Evolutionary conservation across 2,113 vertebrate genomes (phyloP).

Genomic region (Ursus arctos): DNA sequence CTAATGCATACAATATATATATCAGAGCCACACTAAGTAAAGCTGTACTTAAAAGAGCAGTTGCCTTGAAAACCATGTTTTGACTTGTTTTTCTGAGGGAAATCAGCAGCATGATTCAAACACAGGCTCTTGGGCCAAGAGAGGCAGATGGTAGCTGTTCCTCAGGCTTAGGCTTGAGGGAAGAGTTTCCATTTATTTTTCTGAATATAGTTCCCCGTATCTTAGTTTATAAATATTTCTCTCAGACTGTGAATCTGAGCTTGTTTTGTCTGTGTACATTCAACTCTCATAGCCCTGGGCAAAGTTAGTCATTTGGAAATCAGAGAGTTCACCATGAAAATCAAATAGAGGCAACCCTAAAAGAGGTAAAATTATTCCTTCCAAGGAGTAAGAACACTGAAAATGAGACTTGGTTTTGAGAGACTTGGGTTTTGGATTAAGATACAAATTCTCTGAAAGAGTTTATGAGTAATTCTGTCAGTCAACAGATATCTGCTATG

Average conservation of each 20-base stretch:
- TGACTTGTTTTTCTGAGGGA: conserved; percentile 60
- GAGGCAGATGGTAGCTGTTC: conserved; percentile 77
- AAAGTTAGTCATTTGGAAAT: not conserved
- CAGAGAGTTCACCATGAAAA: not conserved
- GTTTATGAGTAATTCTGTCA: not conserved
- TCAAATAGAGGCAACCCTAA: not conserved
- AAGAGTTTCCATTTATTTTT: conserved; percentile 56
- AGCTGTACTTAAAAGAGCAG: conserved; percentile 75
- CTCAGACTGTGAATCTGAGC: not conserved
- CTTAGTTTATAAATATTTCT: conserved; percentile 67
- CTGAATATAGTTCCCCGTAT: conserved; percentile 44
- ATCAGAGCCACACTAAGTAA: not conserved
- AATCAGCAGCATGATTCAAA: conserved; percentile 61
- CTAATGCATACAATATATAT: not conserved
- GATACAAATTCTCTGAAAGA: not conserved
- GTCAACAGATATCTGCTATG: not conserved
- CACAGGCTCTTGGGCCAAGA: conserved; percentile 71
- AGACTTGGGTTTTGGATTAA: not conserved
- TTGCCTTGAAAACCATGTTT: conserved; percentile 69
- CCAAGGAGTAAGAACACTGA: not conserved
- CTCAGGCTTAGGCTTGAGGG: not conserved
- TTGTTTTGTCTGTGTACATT: not conserved
- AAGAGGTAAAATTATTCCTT: not conserved
- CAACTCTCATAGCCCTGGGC: not conserved
- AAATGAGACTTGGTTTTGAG: conserved; percentile 23